Evolutionary conservation across 64 coral and sea anemone genomes (phyloP).

Genomic region (Pocillopora damicornis): DNA sequence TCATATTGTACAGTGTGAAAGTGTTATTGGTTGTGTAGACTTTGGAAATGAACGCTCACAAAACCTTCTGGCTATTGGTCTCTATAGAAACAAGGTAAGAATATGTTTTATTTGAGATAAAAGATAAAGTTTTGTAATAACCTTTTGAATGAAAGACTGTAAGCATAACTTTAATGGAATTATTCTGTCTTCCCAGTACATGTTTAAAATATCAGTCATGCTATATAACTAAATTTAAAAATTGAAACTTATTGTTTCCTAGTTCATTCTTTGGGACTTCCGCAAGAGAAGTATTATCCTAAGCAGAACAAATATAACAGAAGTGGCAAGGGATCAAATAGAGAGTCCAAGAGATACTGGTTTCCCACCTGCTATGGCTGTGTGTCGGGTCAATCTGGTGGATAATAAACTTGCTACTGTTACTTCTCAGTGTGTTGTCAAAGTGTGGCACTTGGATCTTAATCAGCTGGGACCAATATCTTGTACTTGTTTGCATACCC

Average conservation of each 20-base stretch:
- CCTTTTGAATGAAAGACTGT: too few species aligned
- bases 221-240: not conserved
- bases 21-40: slow-evolving; percentile 55
- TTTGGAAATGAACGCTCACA: slow-evolving; percentile 81
- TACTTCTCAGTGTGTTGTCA: slow-evolving; percentile 76
- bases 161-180: too few species aligned
- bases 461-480: slow-evolving; percentile 30
- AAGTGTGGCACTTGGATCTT: slow-evolving; percentile 82
- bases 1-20: slow-evolving; percentile 55
- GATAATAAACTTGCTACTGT: slow-evolving; percentile 85
- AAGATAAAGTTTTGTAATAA: too few species aligned
- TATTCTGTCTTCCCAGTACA: too few species aligned
- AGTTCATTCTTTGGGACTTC: slow-evolving; percentile 89
- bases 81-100: slow-evolving; percentile 70
- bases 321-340: slow-evolving; percentile 13
- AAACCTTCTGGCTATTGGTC: slow-evolving; percentile 68
- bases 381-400: slow-evolving; percentile 74
- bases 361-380: slow-evolving; percentile 22
- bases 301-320: slow-evolving; percentile 54
- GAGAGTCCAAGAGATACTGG: slow-evolving; percentile 2
- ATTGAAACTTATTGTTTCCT: slow-evolving; percentile 14
- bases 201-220: not conserved
- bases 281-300: slow-evolving; percentile 33
- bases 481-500: slow-evolving; percentile 71
- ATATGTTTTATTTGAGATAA: not conserved